Percentiles rank a stretch among this genome's conserved stretches.
phyloP scores from a whole-genome alignment of 2,888 invertebrate genomes.

The Drosophila flavopinicola region DNA sequence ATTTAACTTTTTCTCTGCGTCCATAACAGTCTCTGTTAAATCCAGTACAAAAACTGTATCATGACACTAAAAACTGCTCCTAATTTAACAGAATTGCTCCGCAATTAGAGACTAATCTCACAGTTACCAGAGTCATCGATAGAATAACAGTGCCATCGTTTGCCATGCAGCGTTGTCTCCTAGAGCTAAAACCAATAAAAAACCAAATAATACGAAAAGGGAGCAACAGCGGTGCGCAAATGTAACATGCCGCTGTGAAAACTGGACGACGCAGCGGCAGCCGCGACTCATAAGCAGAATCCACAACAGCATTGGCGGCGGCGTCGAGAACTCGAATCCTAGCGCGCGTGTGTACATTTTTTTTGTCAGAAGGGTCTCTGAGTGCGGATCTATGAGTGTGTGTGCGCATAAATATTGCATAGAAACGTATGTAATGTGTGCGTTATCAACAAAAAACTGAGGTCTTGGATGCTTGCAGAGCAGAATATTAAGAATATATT shows the following conservation, averaged over 20 bases:
- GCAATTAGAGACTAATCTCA: constrained; percentile 3
- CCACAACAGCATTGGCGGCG: constrained; percentile 65
- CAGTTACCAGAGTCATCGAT: constrained; percentile 42
- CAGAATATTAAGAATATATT: constrained; percentile 69
- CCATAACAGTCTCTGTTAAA: no score
- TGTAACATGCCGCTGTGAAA: constrained; percentile 76
- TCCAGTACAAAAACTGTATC: no score
- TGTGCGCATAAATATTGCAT: constrained; percentile 10
- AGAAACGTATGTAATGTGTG: constrained; percentile 19
- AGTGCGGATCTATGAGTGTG: constrained; percentile 31
- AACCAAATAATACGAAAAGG: constrained; percentile 40
- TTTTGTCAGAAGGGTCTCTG: constrained; percentile 41
- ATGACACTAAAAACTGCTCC: no score
- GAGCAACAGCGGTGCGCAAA: constrained; percentile 67
- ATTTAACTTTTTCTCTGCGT: no score
- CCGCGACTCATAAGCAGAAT: constrained; percentile 43
- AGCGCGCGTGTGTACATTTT: constrained; percentile 68
- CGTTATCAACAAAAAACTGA: constrained; percentile 51
- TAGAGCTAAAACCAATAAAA: constrained; percentile 47
- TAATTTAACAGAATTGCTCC: constrained; percentile 18
- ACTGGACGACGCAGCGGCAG: constrained; percentile 70
- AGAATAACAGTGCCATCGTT: constrained; percentile 37
- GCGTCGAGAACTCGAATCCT: constrained; percentile 61
- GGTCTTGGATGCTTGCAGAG: constrained; percentile 18
- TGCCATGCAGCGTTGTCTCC: constrained; percentile 33